A percentile compares a stretch with the other conserved stretches of the same genome.
Evolutionary conservation across 92 coral and sea anemone species (phyloP).

Genomic region (Diadumene lineata): DNA sequence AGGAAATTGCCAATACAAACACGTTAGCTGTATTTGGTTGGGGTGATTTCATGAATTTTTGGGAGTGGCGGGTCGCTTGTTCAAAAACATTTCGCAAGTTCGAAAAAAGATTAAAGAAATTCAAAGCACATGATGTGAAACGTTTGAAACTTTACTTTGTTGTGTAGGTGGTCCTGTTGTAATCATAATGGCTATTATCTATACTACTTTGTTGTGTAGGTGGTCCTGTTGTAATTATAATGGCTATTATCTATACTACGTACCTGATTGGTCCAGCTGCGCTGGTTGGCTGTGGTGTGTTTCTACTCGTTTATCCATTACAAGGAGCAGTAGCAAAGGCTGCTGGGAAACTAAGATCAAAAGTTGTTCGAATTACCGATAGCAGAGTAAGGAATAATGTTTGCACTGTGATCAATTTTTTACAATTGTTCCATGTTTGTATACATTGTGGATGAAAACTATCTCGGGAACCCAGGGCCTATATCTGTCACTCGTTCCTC

Average conservation of each 20-base stretch:
- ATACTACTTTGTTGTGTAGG: conserved; percentile 53
- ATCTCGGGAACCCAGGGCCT: too few relatives aligned
- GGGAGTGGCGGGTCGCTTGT: too few relatives aligned
- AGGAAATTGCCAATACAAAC: too few relatives aligned
- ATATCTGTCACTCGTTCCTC: too few relatives aligned
- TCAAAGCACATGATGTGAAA: too few relatives aligned
- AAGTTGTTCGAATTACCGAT: conserved; percentile 78
- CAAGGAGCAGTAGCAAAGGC: conserved; percentile 71
- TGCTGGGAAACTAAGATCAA: conserved; percentile 81
- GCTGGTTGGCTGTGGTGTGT: conserved; percentile 69
- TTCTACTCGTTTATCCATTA: conserved; percentile 63
- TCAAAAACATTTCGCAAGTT: too few relatives aligned
- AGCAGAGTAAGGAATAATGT: conserved; percentile 57
- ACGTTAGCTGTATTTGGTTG: too few relatives aligned
- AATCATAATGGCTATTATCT: conserved; percentile 47
- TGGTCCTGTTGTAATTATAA: conserved; percentile 56
- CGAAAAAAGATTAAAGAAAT: too few relatives aligned
- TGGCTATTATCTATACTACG: conserved; percentile 64
- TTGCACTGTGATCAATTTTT: neutral
- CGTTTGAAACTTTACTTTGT: too few relatives aligned
- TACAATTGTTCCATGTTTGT: neutral
- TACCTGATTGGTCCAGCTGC: conserved; percentile 79
- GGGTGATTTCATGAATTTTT: too few relatives aligned
- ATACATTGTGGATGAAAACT: too few relatives aligned
- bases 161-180: conserved; percentile 63